Evolutionary conservation across 2,888 invertebrate genomes (phyloP).

Genomic region (Capitulum mitella): DNA sequence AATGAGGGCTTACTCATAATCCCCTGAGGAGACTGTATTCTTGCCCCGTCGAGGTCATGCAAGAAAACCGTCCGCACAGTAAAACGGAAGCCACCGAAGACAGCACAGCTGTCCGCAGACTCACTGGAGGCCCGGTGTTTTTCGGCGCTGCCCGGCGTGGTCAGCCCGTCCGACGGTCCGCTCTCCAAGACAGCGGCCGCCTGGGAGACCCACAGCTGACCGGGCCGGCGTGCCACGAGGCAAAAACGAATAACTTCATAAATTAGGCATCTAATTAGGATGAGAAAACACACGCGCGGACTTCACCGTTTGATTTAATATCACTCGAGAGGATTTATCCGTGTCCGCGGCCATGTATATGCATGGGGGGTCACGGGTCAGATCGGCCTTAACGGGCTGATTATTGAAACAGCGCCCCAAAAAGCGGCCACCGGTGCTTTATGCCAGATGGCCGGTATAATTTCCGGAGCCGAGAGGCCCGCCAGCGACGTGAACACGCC

Average conservation of each 20-base stretch:
- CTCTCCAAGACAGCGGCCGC: no score
- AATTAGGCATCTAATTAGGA: slow-evolving; percentile 24
- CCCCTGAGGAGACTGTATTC: no score
- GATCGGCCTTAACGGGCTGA: neutral
- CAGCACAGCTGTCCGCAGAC: no score
- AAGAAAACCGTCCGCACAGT: no score
- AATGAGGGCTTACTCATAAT: no score
- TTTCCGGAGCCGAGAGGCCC: neutral
- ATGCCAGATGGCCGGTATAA: slow-evolving; percentile 3
- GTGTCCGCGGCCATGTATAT: slow-evolving; percentile 13
- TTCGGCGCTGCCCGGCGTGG: no score
- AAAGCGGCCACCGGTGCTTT: slow-evolving; percentile 22
- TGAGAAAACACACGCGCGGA: slow-evolving; percentile 21
- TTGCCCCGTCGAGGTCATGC: no score
- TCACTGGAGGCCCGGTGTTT: no score
- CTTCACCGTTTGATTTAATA: slow-evolving; percentile 24
- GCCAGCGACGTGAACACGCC: neutral
- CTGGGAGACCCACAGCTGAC: no score
- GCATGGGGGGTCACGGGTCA: slow-evolving; percentile 22
- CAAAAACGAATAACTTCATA: slow-evolving; percentile 25
- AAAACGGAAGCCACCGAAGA: no score
- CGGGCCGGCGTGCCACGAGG: neutral
- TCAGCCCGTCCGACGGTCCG: no score
- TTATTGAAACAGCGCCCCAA: slow-evolving; percentile 17
- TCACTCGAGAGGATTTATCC: neutral